These are phyloP conservation scores for Genyomyrus donnyi DNA, from an alignment of 2,113 vertebrate species.

Conservation along the genomic window DNA sequence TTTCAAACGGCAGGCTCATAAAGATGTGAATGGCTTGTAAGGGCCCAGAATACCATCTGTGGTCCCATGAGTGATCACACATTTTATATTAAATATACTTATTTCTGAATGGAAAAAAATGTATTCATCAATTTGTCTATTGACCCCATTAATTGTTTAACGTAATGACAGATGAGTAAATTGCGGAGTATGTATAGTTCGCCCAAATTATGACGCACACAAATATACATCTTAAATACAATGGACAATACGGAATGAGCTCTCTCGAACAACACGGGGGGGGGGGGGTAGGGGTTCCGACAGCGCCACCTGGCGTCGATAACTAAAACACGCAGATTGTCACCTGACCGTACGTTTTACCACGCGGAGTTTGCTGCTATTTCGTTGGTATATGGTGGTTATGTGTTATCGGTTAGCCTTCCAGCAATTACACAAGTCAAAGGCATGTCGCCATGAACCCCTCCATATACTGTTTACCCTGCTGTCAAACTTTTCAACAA, in stretches of 20 bases:
- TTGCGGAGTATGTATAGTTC: neutral
- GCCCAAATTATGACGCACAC: neutral
- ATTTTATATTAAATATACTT: neutral
- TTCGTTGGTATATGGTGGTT: neutral
- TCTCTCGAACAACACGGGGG: neutral
- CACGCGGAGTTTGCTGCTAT: neutral
- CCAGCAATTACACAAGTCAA: neutral
- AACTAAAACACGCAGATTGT: neutral
- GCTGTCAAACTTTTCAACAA: neutral
- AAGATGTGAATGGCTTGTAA: neutral
- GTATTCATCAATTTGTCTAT: neutral
- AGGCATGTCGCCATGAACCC: neutral
- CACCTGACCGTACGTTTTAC: neutral
- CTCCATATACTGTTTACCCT: neutral
- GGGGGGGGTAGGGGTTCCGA: neutral
- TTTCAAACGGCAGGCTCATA: neutral
- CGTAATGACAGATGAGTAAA: neutral
- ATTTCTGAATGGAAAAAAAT: neutral
- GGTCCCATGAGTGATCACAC: neutral
- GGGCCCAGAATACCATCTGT: neutral
- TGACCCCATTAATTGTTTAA: neutral
- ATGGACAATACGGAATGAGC: neutral
- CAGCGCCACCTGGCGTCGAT: neutral
- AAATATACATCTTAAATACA: neutral
- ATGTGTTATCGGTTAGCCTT: neutral